Evolutionary conservation across 2,113 vertebrate genomes (phyloP), one percentile per base, ranked within the genome.

Genomic region (Porphyrio hochstetteri): DNA sequence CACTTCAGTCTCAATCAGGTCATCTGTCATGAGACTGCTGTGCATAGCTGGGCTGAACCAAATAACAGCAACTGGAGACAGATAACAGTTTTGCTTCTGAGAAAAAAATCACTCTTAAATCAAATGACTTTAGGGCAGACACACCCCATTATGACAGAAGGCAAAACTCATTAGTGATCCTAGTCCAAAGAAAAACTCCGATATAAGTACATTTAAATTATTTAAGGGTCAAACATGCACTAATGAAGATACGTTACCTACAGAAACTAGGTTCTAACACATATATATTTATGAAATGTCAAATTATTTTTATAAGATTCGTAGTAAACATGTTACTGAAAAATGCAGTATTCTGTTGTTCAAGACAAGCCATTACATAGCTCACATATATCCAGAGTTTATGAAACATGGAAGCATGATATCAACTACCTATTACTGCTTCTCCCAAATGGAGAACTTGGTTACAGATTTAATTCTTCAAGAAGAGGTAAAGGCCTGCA

Each of bases 81-180:
- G 18, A 3, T 21, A 56, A 14, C 16, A 77, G 27, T 7, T 57
- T 70, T 57, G 11, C 10, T 83, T 53, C 8, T 1, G 42, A 36
- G 55, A 87, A 87, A 90, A 80, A 16, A 28, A 7, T n/a, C 40
- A 29, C 11, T 60, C 16, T 11, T 55, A 60, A 53, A 36, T 55
- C 9, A 42, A 60, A 72, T 12, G 7, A 38, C 38, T 40, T 40
- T 24, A 86, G 18, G 15, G 50, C 7, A 44, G n/a, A 36, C 38
- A 35, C 2, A 55, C 1, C 1, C 18, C 21, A 56, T 3, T 16
- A 33, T 2, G 9, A 18, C 15, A 83, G 38, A 61, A 65, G 3
- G 25, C 4, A 86, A 76, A 91, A 77, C 3, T 25, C 79, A 60
- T 18, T 9, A 70, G 28, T 27, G 23, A 69, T 36, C 9, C 3